Conservation (phyloP, 2,797 vertebrate species). For the Pteronotus mesoamericanus region DNA sequence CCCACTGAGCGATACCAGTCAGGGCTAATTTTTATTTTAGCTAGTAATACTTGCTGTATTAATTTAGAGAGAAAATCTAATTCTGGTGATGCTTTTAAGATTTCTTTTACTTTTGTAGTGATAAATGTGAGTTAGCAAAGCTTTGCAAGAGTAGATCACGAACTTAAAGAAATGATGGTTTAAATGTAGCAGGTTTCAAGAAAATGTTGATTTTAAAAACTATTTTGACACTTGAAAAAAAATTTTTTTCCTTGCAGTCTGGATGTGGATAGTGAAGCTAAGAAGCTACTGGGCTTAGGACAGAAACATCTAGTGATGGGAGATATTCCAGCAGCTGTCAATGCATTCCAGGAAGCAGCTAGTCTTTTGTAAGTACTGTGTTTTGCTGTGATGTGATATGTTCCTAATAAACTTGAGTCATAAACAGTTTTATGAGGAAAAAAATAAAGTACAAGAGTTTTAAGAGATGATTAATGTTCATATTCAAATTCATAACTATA, state of each 20-base stretch:
- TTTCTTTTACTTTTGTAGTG: not conserved
- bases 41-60: not conserved
- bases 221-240: constrained; percentile 22
- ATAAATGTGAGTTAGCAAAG: not conserved
- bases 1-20: no score
- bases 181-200: not conserved
- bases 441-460: not conserved
- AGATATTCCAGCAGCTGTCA: constrained; percentile 93
- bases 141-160: not conserved
- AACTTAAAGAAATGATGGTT: not conserved
- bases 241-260: constrained; percentile 72
- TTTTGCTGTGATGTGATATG: not conserved
- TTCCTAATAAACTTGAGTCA: constrained; percentile 7
- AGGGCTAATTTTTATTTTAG: not conserved
- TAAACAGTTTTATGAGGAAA: not conserved
- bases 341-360: constrained; percentile 95
- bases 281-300: constrained; percentile 93
- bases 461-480: not conserved
- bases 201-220: not conserved
- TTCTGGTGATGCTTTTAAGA: not conserved
- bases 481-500: not conserved
- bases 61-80: not conserved
- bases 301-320: constrained; percentile 97
- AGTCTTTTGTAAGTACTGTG: constrained; percentile 93
- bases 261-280: constrained; percentile 93